phyloP scores from a whole-genome alignment of 1,140 invertebrate species.

The Hormaphis cornu region DNA sequence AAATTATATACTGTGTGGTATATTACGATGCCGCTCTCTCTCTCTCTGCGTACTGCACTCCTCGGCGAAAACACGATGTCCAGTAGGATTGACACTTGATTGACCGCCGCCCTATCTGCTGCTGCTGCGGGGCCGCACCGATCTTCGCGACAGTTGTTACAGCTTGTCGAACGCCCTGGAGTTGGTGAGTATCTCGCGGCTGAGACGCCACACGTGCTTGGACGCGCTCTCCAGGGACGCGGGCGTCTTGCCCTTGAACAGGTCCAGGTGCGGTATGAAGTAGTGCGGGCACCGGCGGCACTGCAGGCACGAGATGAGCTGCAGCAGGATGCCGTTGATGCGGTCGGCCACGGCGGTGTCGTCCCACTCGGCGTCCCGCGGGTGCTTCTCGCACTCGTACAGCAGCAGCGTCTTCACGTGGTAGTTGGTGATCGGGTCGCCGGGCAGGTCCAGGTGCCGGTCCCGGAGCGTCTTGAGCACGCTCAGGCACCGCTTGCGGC shows the following conservation, averaged over 20 bases:
- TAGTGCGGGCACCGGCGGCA: conserved; percentile 93
- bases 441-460: conserved; percentile 83
- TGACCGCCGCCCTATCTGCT: too few species aligned
- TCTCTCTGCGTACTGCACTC: too few species aligned
- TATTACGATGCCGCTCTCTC: too few species aligned
- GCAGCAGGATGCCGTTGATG: conserved; percentile 92
- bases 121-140: too few species aligned
- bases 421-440: conserved; percentile 86
- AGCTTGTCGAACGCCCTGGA: conserved; percentile 86
- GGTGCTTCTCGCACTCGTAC: conserved; percentile 98
- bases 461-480: conserved; percentile 91
- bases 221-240: conserved; percentile 89
- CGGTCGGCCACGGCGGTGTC: conserved; percentile 85
- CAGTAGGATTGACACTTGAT: too few species aligned
- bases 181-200: conserved; percentile 87
- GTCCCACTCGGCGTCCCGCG: conserved; percentile 90
- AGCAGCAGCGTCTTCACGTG: conserved; percentile 90
- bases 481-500: conserved; percentile 77
- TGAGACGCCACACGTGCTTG: conserved; percentile 92
- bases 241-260: conserved; percentile 90
- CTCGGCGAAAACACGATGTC: too few species aligned
- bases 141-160: too few species aligned
- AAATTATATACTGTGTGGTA: too few species aligned
- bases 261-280: conserved; percentile 82
- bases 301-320: conserved; percentile 93